Percentiles rank a stretch among this genome's conserved stretches.
These are phyloP conservation scores for Trachythela sp. DNA, from an alignment of 64 coral and sea anemone species.

Conservation along the genomic window DNA sequence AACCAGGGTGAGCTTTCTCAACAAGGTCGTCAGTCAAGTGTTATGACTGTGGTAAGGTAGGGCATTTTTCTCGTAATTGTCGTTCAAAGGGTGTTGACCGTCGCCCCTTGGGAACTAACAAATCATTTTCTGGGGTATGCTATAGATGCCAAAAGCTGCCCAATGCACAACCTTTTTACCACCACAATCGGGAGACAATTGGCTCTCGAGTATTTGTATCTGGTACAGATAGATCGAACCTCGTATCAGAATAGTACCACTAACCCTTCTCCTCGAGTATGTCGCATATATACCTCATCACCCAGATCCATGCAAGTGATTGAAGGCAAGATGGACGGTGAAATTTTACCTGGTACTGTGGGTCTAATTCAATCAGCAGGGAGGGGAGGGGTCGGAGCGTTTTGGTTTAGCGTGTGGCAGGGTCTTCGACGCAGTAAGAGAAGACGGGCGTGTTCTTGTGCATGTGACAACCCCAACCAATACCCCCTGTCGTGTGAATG, in stretches of 20 bases:
- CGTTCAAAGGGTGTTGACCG: no score
- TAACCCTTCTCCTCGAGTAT: neutral
- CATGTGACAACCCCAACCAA: neutral
- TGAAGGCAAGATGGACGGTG: neutral
- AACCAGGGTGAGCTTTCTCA: no score
- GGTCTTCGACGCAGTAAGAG: neutral
- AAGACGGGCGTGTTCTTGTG: neutral
- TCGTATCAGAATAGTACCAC: no score
- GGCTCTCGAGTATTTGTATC: no score
- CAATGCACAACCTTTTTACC: neutral
- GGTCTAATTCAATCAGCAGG: neutral
- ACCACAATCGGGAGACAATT: no score
- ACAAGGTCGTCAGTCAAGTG: no score
- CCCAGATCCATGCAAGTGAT: neutral
- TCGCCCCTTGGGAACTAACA: no score
- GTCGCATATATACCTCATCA: neutral
- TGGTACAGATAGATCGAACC: no score
- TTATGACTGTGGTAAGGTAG: no score
- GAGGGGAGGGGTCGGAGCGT: neutral
- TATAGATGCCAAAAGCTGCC: no score
- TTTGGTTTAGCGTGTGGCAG: neutral
- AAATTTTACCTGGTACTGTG: neutral
- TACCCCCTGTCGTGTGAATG: neutral
- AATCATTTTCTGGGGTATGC: no score
- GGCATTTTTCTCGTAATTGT: no score